Evolutionary conservation across 2,797 vertebrate species (phyloP), one percentile per base, ranked within the genome.

Genomic region (Trematomus bernacchii): DNA sequence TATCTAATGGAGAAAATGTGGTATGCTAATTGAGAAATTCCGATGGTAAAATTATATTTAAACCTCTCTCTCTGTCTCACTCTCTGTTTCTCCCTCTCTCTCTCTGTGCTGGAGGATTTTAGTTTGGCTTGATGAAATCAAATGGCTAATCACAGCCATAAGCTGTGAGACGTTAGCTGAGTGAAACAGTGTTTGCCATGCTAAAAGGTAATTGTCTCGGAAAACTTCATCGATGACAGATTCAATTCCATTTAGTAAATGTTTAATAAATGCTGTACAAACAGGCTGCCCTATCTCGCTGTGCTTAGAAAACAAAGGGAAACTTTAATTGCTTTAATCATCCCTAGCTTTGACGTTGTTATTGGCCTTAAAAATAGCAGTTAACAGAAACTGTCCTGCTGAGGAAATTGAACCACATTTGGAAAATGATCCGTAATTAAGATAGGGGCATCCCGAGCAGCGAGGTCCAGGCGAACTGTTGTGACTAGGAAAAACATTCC

Each of bases 291-390:
- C 51, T 96, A 96, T 97, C 96, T 96, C 89, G 92, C 93, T 91
- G 91, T 86, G 95, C 97, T 96, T 90, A 73, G 91, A 96, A 98
- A 99, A 98, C 97, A 98, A 97, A 97, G 94, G 95, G 94, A 97
- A 97, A 95, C 96, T 97, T 97, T 98, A 99, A 99, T 98, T 98
- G 97, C 96, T 97, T 97, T 98, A 97, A 99, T 99, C 97, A 97
- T 96, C 95, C 93, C 89, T 90, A 88, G 95, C 96, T 96, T 97
- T 98, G 96, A 97, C 96, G 95, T 97, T 95, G 89, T 94, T 95
- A 94, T 95, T 94, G 93, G 90, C 96, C 96, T 96, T 96, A 97
- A 90, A 95, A 96, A 97, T 97, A 97, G 95, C 95, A 96, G 96
- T 96, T 96, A 96, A 96, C 96, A 97, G 94, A 91, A 96, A 96